Evolutionary conservation across 1,140 invertebrate genomes (phyloP).

Genomic region (Dendroctonus ponderosae): DNA sequence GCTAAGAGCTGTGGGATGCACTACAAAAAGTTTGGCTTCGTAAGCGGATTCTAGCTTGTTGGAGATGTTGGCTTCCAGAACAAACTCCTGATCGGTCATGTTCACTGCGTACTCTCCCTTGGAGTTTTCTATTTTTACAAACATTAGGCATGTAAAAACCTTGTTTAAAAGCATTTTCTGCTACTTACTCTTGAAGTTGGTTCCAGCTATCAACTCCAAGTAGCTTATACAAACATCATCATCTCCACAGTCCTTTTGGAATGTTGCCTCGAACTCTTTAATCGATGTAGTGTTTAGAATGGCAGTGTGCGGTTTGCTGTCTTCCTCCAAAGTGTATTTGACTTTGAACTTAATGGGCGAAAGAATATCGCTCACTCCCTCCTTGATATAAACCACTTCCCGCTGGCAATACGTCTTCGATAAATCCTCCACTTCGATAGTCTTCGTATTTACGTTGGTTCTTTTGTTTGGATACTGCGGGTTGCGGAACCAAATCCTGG

Average conservation of each 20-base stretch:
- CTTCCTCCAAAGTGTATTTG: slow-evolving; percentile 79
- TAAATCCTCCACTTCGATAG: slow-evolving; percentile 24
- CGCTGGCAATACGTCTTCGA: slow-evolving; percentile 60
- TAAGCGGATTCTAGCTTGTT: slow-evolving; percentile 90
- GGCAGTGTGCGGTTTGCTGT: slow-evolving; percentile 73
- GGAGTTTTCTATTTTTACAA: slow-evolving; percentile 8
- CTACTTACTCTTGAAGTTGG: slow-evolving; percentile 33
- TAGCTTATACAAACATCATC: slow-evolving; percentile 89
- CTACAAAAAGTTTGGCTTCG: slow-evolving; percentile 79
- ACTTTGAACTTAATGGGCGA: slow-evolving; percentile 82
- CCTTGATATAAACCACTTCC: slow-evolving; percentile 79
- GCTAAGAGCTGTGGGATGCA: slow-evolving; percentile 73
- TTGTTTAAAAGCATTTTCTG: neutral
- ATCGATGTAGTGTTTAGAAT: slow-evolving; percentile 86
- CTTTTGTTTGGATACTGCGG: slow-evolving; percentile 37
- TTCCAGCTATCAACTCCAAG: slow-evolving; percentile 65
- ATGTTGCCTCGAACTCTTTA: slow-evolving; percentile 78
- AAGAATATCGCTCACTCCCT: slow-evolving; percentile 80
- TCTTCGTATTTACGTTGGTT: slow-evolving; percentile 15
- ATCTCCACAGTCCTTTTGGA: slow-evolving; percentile 89
- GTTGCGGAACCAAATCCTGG: slow-evolving; percentile 73
- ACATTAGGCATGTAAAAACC: neutral
- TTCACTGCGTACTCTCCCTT: slow-evolving; percentile 29
- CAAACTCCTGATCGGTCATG: slow-evolving; percentile 64
- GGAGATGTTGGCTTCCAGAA: slow-evolving; percentile 69